phyloP scores from a whole-genome alignment of 2,113 vertebrate species.

The Chiloscyllium plagiosum region DNA sequence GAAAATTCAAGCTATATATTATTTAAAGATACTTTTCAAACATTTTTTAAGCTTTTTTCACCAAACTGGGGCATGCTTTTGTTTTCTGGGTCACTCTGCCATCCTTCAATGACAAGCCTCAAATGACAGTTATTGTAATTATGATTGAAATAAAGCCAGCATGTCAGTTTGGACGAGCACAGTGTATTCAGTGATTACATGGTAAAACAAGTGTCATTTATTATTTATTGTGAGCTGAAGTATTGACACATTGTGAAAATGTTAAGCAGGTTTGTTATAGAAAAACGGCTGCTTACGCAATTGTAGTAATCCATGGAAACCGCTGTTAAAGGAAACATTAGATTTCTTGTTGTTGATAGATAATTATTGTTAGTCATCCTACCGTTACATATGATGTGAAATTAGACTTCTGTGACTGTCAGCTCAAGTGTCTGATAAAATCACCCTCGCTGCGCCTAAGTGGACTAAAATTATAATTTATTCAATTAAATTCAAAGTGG shows the following conservation, averaged over 20 bases:
- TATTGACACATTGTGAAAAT: not conserved
- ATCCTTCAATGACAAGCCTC: not conserved
- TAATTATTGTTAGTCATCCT: not conserved
- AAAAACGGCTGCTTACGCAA: not conserved
- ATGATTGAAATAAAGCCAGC: not conserved
- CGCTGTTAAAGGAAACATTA: not conserved
- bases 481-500: not conserved
- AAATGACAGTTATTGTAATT: not conserved
- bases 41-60: too few species aligned
- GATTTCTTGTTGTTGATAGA: not conserved
- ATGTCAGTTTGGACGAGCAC: not conserved
- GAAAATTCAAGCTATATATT: not conserved
- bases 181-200: not conserved
- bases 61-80: not conserved
- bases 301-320: not conserved
- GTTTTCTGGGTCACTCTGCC: not conserved
- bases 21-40: not conserved
- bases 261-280: not conserved
- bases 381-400: not conserved
- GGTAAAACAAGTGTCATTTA: not conserved
- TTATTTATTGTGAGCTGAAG: not conserved
- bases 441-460: not conserved
- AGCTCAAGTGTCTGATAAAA: not conserved
- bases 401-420: not conserved
- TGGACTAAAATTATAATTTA: not conserved